Conservation (phyloP, 2,888 invertebrate genomes). For the Caenorhabditis imperialis region DNA sequence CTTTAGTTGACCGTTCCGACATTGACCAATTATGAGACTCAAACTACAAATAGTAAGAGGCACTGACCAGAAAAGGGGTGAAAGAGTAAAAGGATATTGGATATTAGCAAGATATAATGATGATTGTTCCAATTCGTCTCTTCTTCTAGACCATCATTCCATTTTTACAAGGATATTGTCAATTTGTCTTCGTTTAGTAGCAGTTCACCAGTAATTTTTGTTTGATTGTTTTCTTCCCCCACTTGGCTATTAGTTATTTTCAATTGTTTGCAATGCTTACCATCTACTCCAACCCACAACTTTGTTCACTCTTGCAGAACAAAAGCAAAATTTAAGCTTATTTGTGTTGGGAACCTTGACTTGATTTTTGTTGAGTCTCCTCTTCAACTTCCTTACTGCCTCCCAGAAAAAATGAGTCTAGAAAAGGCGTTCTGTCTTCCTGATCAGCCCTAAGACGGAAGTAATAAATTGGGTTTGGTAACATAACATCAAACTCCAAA, state of each 20-base stretch:
- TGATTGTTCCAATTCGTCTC: slow-evolving; percentile 24
- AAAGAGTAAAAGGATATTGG: slow-evolving; percentile 20
- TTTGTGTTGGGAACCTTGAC: slow-evolving; percentile 1
- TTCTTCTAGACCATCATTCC: background rate
- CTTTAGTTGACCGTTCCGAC: slow-evolving; percentile 51
- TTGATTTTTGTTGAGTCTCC: slow-evolving; percentile 26
- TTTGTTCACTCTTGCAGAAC: slow-evolving; percentile 49
- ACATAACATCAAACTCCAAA: slow-evolving; percentile 11
- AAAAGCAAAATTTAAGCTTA: slow-evolving; percentile 22
- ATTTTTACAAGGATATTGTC: slow-evolving; percentile 22
- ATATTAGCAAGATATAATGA: slow-evolving; percentile 40
- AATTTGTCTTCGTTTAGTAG: too few species aligned
- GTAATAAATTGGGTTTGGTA: slow-evolving; percentile 28
- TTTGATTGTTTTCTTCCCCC: too few species aligned
- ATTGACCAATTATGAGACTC: slow-evolving; percentile 47
- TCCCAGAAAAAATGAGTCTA: background rate
- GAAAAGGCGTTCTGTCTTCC: slow-evolving; percentile 36
- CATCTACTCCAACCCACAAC: background rate
- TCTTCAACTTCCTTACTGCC: slow-evolving; percentile 31
- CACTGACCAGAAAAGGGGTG: slow-evolving; percentile 36
- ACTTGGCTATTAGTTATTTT: too few species aligned
- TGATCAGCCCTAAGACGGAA: slow-evolving; percentile 47
- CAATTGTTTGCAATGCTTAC: too few species aligned
- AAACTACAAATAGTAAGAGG: slow-evolving; percentile 45
- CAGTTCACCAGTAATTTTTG: too few species aligned